Evolutionary conservation across 2,113 vertebrate species (phyloP).

Genomic region (Herpailurus yagouaroundi): DNA sequence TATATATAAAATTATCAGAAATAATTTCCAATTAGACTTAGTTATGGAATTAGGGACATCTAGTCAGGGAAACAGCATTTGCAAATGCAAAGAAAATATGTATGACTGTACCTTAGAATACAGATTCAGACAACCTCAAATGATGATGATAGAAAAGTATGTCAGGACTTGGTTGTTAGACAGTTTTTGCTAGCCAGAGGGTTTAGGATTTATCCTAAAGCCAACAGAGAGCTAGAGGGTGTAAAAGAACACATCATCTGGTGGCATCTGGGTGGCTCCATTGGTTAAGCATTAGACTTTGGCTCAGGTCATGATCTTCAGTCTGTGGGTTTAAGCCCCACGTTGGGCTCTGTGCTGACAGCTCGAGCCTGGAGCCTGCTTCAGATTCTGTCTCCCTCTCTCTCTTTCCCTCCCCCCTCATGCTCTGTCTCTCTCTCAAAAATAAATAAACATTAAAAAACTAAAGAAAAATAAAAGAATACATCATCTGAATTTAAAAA

Average conservation of each 20-base stretch:
- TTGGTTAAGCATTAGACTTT: too few species aligned
- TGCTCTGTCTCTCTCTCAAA: too few species aligned
- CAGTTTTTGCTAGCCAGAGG: background rate
- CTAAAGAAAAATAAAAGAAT: too few species aligned
- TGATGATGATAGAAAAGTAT: background rate
- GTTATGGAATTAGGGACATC: background rate
- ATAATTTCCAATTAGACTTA: background rate
- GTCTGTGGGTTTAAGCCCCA: too few species aligned
- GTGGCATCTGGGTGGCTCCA: too few species aligned
- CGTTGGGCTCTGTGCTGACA: too few species aligned
- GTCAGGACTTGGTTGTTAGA: background rate
- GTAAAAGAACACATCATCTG: background rate
- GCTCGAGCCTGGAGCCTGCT: too few species aligned
- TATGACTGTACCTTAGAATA: background rate
- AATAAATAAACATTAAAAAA: too few species aligned
- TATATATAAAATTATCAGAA: background rate
- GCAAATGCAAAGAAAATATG: background rate
- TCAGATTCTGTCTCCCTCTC: too few species aligned
- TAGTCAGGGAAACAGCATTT: background rate
- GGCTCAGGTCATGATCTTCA: too few species aligned
- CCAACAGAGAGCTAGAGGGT: background rate
- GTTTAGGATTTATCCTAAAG: background rate
- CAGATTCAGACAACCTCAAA: conserved; percentile 39
- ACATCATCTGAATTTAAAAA: background rate
- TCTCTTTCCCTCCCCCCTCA: too few species aligned